Evolutionary conservation across 2,888 invertebrate genomes (phyloP), one percentile per base, ranked within the genome.

Genomic region (Serrognathus titanus): DNA sequence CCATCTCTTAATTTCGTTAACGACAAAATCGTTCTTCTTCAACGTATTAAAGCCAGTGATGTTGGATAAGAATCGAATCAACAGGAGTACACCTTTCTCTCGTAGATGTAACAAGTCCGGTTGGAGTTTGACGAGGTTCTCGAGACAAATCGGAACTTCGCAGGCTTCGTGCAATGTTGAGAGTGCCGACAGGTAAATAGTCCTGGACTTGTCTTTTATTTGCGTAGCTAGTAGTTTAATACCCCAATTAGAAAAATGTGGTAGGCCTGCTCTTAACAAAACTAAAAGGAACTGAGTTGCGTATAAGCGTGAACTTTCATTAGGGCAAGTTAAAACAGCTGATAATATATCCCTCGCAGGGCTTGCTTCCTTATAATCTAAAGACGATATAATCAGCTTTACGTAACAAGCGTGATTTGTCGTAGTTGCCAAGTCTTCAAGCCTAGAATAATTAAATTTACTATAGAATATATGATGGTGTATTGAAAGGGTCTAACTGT

Each of bases 401-500:
- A 96, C 88, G 75, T 97, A 97, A 72, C 93, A 92, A 68, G 94
- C 92, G 74, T 94, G 92, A 69, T 90, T 89, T 3, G 93, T 92
- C 47, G 86, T 85, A 8, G 87, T 84, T 1, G 94, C 90, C 64
- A 96, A 79, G 68, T 91, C 87, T 69, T 90, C 81, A 54, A 95
- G 82, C 71, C 92, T 92, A 77, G 54, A 81, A 77, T 51, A 55
- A 48, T 40, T 7, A 39, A 39, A 57, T 24, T 48, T 45, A 55
- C 48, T 10, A 50, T 41, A 8, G 8, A 45, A 48, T 45, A 11
- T 9, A 54, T 11, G n/a, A 36, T 40, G 51, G 20, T 9, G 16
- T 16, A 11, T 11, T 16, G 20, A 47, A n/a, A 11, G n/a, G 11
- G 8, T 57, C 80, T 81, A 77, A 91, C 90, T 86, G 85, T 70